Base-by-base conservation (phyloP, 2,113 vertebrate species). In the Elephas maximus region DNA sequence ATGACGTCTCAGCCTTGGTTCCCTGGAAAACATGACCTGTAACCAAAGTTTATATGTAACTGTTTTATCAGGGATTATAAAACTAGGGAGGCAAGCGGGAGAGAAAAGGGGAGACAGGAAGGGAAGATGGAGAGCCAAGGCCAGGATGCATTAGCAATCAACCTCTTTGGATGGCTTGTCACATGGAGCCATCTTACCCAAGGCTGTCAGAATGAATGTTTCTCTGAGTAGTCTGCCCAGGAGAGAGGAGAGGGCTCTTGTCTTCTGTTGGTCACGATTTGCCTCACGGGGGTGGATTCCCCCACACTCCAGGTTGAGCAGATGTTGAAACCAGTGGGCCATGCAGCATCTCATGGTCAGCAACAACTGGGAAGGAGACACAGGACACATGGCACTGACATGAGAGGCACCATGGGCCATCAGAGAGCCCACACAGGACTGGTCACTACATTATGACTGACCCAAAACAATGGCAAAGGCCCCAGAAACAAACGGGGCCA, bases 371-470 rank as follows among this genome's bases (percentile, higher is more conserved):
- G 63, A 45, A 53, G 24, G 74, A 5, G 14, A 51, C 10, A 0
- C 18, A 28, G 23, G 60, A 15, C 20, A 6, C 63, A 24, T 65
- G 26, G 26, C 65, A 44, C 37, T 44, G 37, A 37, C 18, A 24
- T 44, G 37, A 2, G 48, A 89, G 21, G 65, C 57, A 37, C 0
- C 17, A 0, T 41, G 41, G 67, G 53, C 53, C 53, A 57, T 65
- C 26, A 33, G 23, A 33, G 23, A 63, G 74, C 1, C 4, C 9
- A 2, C 5, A 11, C 21, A 51, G 14, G 11, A 37, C 41, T 78
- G 20, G 1, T 33, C 11, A 9, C 4, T 33, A 33, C 18, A 0
- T 21, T 0, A 5, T 1, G 17, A 90, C 26, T 9, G 69, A 11
- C 37, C 17, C 82, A 88, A 30, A 87, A 41, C 6, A 23, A 37